Percentiles rank a stretch among this genome's conserved stretches.
These are phyloP conservation scores for Mya arenaria DNA, from an alignment of 1,140 invertebrate species.

Conservation along the genomic window DNA sequence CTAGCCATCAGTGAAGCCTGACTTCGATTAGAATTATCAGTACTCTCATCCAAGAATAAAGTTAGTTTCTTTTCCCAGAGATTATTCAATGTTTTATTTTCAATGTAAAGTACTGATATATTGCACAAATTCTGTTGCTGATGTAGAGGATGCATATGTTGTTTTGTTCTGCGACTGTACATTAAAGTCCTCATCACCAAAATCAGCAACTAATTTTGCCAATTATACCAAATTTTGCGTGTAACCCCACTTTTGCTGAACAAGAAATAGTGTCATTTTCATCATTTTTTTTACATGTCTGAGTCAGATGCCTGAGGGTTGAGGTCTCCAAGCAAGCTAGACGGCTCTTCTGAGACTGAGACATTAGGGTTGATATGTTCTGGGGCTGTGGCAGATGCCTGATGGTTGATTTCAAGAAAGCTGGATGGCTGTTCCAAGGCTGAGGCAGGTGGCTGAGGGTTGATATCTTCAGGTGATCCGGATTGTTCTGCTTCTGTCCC, in stretches of 20 bases:
- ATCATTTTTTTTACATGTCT: too few species aligned
- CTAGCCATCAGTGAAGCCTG: conserved; percentile 13
- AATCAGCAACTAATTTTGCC: conserved; percentile 1
- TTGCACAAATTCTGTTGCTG: background rate
- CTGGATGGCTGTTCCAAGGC: too few species aligned
- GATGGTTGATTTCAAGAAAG: too few species aligned
- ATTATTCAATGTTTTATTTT: conserved; percentile 1
- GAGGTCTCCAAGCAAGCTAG: too few species aligned
- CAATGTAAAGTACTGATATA: background rate
- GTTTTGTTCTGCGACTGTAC: background rate
- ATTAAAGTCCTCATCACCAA: too few species aligned
- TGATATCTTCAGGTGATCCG: too few species aligned
- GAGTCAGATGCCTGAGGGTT: too few species aligned
- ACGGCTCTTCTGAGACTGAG: too few species aligned
- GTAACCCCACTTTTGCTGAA: conserved; percentile 12
- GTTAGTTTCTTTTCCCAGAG: background rate
- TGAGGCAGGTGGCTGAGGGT: too few species aligned
- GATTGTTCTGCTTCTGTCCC: too few species aligned
- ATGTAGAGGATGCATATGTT: conserved; percentile 1
- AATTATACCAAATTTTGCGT: background rate
- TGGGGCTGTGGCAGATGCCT: too few species aligned
- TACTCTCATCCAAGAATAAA: background rate
- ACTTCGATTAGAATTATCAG: conserved; percentile 2
- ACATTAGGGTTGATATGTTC: too few species aligned
- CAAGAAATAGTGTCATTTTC: conserved; percentile 13